Evolutionary conservation across 2,888 invertebrate genomes (phyloP).

Genomic region (Blomia tropicalis): DNA sequence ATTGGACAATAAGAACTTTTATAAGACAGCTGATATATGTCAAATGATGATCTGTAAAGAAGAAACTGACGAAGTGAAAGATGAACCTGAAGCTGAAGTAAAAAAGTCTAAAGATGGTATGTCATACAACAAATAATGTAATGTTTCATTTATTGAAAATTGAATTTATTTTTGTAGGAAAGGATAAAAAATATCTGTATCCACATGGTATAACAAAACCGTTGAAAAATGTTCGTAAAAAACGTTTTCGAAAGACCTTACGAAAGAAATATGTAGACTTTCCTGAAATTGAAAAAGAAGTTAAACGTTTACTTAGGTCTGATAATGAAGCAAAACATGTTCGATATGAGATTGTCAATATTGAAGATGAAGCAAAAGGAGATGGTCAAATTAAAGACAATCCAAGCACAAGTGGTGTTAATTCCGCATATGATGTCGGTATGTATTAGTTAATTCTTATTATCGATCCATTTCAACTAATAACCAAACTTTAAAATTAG

Average conservation of each 20-base stretch:
- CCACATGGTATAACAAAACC: constrained; percentile 93
- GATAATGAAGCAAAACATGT: constrained; percentile 83
- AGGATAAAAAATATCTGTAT: constrained; percentile 80
- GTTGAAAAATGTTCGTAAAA: constrained; percentile 77
- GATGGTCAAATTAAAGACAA: constrained; percentile 24
- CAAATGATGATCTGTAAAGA: constrained; percentile 76
- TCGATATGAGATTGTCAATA: constrained; percentile 72
- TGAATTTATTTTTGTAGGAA: constrained; percentile 39
- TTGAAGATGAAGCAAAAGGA: constrained; percentile 49
- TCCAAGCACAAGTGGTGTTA: constrained; percentile 17
- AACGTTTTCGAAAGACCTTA: constrained; percentile 79
- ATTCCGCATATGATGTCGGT: constrained; percentile 18
- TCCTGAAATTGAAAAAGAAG: constrained; percentile 95
- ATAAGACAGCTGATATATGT: constrained; percentile 90
- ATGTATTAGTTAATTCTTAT: background rate
- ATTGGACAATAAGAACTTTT: constrained; percentile 86
- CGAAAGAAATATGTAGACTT: constrained; percentile 94
- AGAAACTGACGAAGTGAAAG: constrained; percentile 39
- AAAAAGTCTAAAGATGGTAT: constrained; percentile 48
- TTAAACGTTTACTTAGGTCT: constrained; percentile 66
- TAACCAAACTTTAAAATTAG: constrained; percentile 38
- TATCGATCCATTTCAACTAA: constrained; percentile 24
- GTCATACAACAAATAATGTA: too few species aligned
- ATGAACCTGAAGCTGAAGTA: constrained; percentile 45
- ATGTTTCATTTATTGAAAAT: background rate